Conservation (phyloP, 2,888 invertebrate species). For the Scaptomyza parva region DNA sequence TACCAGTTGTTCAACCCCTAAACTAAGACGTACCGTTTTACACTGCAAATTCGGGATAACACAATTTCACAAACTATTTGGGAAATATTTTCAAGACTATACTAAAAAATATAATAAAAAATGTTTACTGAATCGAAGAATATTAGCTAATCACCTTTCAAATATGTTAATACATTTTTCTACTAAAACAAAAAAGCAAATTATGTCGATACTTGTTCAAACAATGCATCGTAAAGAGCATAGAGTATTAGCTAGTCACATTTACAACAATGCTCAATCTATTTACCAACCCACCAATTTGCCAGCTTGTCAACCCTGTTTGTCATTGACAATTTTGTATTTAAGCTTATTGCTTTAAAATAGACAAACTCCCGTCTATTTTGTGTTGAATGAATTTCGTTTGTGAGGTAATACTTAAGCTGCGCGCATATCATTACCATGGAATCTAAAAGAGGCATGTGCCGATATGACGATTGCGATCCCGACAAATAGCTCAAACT, state of each 20-base stretch:
- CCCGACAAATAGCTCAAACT: constrained; percentile 18
- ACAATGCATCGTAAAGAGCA: neutral
- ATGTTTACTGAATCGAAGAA: too few species aligned
- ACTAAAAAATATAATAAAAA: neutral
- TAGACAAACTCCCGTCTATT: constrained; percentile 10
- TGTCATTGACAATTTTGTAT: constrained; percentile 34
- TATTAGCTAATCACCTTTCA: too few species aligned
- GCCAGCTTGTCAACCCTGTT: constrained; percentile 31
- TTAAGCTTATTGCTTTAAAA: constrained; percentile 59
- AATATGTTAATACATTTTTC: too few species aligned
- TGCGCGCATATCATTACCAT: constrained; percentile 57
- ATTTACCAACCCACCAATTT: constrained; percentile 4
- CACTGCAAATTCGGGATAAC: neutral
- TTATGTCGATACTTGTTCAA: neutral
- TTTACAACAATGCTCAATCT: neutral
- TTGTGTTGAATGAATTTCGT: constrained; percentile 4
- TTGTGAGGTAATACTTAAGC: constrained; percentile 49
- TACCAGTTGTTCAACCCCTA: constrained; percentile 55
- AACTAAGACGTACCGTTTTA: constrained; percentile 1
- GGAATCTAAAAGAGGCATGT: constrained; percentile 55
- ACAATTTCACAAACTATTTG: neutral
- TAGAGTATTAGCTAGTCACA: constrained; percentile 28
- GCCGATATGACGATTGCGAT: constrained; percentile 31
- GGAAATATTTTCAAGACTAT: neutral
- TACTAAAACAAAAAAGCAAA: too few species aligned